Conservation (phyloP, 2,888 invertebrate genomes). For the Dryobotodes eremita region DNA sequence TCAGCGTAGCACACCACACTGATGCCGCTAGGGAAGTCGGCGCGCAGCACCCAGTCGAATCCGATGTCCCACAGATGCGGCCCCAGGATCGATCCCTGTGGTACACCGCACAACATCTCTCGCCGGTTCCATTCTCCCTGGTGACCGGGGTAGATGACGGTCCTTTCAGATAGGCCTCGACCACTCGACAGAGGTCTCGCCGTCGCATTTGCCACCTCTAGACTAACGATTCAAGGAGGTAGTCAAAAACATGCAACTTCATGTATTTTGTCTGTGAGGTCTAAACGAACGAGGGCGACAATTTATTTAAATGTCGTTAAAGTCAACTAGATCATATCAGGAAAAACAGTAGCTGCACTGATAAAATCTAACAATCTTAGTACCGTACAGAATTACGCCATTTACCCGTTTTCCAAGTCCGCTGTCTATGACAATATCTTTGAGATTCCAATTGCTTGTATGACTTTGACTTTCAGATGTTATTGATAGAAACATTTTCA, state of each 20-base stretch:
- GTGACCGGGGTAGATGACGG: too few relatives aligned
- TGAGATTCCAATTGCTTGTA: neutral
- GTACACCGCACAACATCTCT: too few relatives aligned
- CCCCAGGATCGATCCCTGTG: too few relatives aligned
- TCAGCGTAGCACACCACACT: too few relatives aligned
- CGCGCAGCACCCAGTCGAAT: too few relatives aligned
- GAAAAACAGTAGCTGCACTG: slow-evolving; percentile 18
- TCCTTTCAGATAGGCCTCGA: too few relatives aligned
- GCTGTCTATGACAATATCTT: neutral
- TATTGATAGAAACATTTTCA: neutral
- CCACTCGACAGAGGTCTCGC: too few relatives aligned
- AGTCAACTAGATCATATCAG: slow-evolving; percentile 9
- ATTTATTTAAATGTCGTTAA: slow-evolving; percentile 6
- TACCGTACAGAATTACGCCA: slow-evolving; percentile 13
- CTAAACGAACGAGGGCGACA: neutral
- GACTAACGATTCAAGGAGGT: neutral
- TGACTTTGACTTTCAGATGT: neutral
- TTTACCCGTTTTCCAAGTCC: slow-evolving; percentile 2
- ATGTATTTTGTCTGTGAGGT: neutral
- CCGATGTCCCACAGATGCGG: too few relatives aligned
- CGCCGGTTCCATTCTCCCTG: too few relatives aligned
- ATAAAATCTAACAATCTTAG: slow-evolving; percentile 28
- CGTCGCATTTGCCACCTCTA: neutral
- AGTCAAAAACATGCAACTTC: neutral
- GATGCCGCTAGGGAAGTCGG: too few relatives aligned